Conservation (phyloP, 1,140 invertebrate genomes). For the Mesaphorura yosii region DNA sequence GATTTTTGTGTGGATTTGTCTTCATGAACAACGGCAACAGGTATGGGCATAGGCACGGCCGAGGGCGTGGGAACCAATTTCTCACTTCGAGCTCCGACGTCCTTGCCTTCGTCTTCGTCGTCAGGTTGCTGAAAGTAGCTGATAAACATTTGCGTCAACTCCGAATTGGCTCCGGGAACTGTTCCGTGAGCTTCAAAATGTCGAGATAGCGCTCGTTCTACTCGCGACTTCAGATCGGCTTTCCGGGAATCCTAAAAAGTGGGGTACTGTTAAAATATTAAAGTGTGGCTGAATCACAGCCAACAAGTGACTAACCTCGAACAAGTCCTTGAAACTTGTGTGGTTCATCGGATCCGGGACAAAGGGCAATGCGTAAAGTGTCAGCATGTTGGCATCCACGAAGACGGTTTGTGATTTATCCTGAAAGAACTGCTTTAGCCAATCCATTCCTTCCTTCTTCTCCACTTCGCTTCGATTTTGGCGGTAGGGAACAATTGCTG, state of each 20-base stretch:
- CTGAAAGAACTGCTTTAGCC: slow-evolving; percentile 12
- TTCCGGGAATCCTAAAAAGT: not conserved
- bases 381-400: slow-evolving; percentile 18
- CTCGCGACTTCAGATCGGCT: not conserved
- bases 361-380: slow-evolving; percentile 26
- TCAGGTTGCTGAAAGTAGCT: no score
- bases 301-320: no score
- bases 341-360: slow-evolving; percentile 17
- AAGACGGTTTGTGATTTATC: slow-evolving; percentile 6
- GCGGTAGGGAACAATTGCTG: slow-evolving; percentile 14
- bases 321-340: slow-evolving; percentile 14
- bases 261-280: not conserved
- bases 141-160: not conserved
- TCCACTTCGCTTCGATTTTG: not conserved
- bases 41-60: no score
- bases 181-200: not conserved
- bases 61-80: no score
- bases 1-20: no score
- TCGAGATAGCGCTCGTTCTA: not conserved
- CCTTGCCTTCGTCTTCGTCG: no score
- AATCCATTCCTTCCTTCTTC: not conserved
- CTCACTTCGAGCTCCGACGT: no score
- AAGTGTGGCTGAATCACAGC: no score
- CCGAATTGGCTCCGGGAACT: not conserved
- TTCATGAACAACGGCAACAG: no score